A percentile compares a stretch with the other conserved stretches of the same genome.
These are phyloP conservation scores for Poecilus cupreus DNA, from an alignment of 2,888 invertebrate species.

Conservation along the genomic window DNA sequence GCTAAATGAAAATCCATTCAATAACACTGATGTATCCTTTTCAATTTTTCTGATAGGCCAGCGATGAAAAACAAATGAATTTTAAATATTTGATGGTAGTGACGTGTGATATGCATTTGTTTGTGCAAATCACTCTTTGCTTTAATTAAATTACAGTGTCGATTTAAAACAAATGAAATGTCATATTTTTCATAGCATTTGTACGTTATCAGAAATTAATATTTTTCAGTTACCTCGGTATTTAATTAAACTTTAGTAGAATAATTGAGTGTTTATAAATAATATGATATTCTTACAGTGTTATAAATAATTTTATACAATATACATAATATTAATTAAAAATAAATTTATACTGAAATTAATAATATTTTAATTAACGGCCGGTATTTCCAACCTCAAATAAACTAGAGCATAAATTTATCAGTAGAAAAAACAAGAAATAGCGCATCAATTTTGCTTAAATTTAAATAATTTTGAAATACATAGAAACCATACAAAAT, in stretches of 20 bases:
- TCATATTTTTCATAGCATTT: slow-evolving; percentile 5
- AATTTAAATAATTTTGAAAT: no score
- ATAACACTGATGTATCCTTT: slow-evolving; percentile 7
- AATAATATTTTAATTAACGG: no score
- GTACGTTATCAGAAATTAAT: background rate
- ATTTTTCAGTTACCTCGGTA: background rate
- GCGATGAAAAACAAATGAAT: slow-evolving; percentile 21
- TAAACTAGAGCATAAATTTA: no score
- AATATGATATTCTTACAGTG: no score
- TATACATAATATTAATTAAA: no score
- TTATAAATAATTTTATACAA: no score
- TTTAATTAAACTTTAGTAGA: background rate
- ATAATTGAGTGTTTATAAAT: background rate
- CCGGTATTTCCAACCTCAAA: no score
- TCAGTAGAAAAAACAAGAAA: no score
- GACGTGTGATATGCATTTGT: background rate
- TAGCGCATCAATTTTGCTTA: no score
- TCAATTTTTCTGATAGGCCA: slow-evolving; percentile 21
- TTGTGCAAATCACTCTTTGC: background rate
- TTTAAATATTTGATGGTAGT: slow-evolving; percentile 17
- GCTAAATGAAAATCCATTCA: slow-evolving; percentile 20
- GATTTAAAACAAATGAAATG: slow-evolving; percentile 4
- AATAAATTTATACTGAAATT: no score
- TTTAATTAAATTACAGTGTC: slow-evolving; percentile 10
- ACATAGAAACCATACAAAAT: no score